Base-by-base conservation (phyloP, 1,140 invertebrate species). In the Trinorchestia longiramus region DNA sequence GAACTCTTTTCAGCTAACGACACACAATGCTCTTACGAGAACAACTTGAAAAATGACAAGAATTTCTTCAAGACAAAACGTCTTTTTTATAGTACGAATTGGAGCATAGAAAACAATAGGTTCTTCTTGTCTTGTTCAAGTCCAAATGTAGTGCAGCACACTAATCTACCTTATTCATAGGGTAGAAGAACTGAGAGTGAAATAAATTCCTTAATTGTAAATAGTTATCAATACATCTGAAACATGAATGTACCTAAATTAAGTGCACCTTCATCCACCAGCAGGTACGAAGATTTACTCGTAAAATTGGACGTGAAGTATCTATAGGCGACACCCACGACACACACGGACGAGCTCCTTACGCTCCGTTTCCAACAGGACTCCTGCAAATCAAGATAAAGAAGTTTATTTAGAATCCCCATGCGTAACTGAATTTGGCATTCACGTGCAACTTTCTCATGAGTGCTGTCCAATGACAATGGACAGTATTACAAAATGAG, bases 361-460 rank as follows among this genome's bases (percentile, higher is more conserved):
- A 91, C 11, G 88, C 88, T 42, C 88, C 88, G 43, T 91, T 91
- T 8, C 88, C 88, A 91, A 91, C 88, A 91, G 88, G 88, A 42
- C 88, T 91, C 88, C 88, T 91, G 88, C 88, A 91, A 91, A 42
- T 43, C 8, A 91, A 91, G 3, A 91, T 23, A 77, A 36, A 77
- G 11, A 15, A 36, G 36, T 77, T 77, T 36, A 3, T 23, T 77
- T 77, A 77, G 36, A 15, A 77, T 77, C 36, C 28, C 36, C 28
- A 53, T 8, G 47, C 6, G 47, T 8, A 53, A 19, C 47, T 8
- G 6, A 53, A 19, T 19, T 53, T 53, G 6, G 19, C 6, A 53
- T 53, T 53, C 47, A 53, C 19, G 19, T 19, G 47, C 19, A 53
- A 19, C 47, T 53, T 53, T 53, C 6, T 53, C 19, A 6, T 53